A percentile compares a stretch with the other conserved stretches of the same genome.
phyloP scores from a whole-genome alignment of 2,113 vertebrate genomes.

The Pollachius pollachius region DNA sequence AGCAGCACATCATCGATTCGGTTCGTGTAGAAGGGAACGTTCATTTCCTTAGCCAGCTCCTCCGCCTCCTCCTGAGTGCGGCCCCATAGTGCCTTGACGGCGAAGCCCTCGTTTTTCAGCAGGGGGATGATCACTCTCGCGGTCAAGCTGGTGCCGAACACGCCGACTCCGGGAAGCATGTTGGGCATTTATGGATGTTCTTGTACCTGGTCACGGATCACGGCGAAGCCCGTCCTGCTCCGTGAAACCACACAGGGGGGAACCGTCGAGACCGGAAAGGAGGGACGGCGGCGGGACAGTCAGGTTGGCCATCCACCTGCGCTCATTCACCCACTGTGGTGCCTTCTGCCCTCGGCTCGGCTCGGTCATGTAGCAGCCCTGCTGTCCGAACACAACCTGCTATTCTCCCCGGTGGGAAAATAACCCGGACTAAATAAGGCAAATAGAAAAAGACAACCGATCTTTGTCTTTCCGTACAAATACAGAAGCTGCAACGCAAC shows the following conservation, averaged over 20 bases:
- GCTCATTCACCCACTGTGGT: conserved; percentile 43
- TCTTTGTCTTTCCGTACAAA: no score
- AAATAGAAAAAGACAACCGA: no score
- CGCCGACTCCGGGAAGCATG: conserved; percentile 97
- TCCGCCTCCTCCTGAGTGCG: conserved; percentile 95
- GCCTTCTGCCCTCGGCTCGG: conserved; percentile 59
- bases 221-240: conserved; percentile 19
- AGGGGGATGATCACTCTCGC: conserved; percentile 93
- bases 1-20: conserved; percentile 96
- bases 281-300: conserved; percentile 31
- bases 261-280: conserved; percentile 13
- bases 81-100: conserved; percentile 95
- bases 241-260: conserved; percentile 18
- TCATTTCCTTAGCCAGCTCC: conserved; percentile 97
- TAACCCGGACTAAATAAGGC: no score
- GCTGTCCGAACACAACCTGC: no score
- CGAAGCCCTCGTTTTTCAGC: conserved; percentile 92
- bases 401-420: no score
- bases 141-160: conserved; percentile 96
- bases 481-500: conserved; percentile 12
- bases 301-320: conserved; percentile 70
- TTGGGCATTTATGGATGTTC: background rate
- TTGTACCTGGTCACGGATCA: background rate
- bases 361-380: conserved; percentile 10
- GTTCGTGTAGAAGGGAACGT: conserved; percentile 94